A percentile compares a stretch with the other conserved stretches of the same genome.
Evolutionary conservation across 2,888 invertebrate genomes (phyloP).

Genomic region (Conchocele bisecta): DNA sequence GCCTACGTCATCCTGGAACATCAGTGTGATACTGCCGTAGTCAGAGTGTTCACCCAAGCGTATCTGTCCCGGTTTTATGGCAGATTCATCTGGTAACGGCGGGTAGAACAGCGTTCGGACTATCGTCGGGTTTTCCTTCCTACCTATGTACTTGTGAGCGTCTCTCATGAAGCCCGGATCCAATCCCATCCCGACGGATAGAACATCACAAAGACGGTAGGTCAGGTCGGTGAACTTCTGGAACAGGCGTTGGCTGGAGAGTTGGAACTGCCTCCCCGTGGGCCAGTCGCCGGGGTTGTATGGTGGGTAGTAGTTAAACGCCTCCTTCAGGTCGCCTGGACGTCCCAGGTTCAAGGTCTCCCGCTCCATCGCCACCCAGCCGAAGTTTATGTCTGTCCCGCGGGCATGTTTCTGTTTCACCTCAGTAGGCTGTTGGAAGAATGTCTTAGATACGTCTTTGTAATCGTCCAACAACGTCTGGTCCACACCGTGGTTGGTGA

Average conservation of each 20-base stretch:
- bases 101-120: not conserved
- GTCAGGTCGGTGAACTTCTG: too few species aligned
- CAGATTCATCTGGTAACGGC: not conserved
- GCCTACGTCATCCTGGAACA: not conserved
- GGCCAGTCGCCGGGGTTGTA: constrained; percentile 22
- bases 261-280: too few species aligned
- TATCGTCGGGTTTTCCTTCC: not conserved
- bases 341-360: constrained; percentile 42
- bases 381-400: constrained; percentile 16
- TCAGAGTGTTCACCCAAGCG: not conserved
- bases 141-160: not conserved
- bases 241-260: too few species aligned
- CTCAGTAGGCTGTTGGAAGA: constrained; percentile 47
- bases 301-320: constrained; percentile 41
- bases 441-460: constrained; percentile 22
- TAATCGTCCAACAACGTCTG: constrained; percentile 12
- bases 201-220: constrained; percentile 6
- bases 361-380: constrained; percentile 40
- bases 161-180: not conserved
- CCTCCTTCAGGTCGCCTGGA: constrained; percentile 51
- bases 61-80: not conserved
- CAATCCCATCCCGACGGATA: not conserved
- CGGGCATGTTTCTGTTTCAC: constrained; percentile 40
- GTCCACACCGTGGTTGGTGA: constrained; percentile 57
- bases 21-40: not conserved